These are phyloP conservation scores for Drosophila suzukii DNA, from an alignment of 1,140 invertebrate species.

Conservation along the genomic window DNA sequence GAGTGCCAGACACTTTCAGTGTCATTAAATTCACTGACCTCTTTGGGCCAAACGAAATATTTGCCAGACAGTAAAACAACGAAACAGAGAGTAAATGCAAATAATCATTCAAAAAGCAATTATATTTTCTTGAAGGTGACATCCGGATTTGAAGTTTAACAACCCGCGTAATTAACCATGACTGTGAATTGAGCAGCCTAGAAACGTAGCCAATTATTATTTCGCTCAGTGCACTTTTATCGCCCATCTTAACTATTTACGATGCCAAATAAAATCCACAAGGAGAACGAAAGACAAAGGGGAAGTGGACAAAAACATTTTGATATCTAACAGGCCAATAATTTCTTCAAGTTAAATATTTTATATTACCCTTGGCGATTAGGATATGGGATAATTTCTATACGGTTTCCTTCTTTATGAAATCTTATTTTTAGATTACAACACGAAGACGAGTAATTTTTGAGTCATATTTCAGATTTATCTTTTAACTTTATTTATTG, in stretches of 20 bases:
- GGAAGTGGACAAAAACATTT: neutral
- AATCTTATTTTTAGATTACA: too few species aligned
- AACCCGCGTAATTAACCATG: constrained; percentile 48
- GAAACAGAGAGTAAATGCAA: constrained; percentile 10
- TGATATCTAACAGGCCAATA: neutral
- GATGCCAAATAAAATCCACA: constrained; percentile 28
- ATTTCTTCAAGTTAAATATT: too few species aligned
- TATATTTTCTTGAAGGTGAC: constrained; percentile 44
- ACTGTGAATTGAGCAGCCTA: constrained; percentile 39
- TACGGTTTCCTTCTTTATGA: too few species aligned
- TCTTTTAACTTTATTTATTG: too few species aligned
- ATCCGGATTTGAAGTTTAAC: constrained; percentile 49
- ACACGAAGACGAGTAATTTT: too few species aligned
- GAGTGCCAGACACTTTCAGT: constrained; percentile 4
- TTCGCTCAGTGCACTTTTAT: constrained; percentile 60
- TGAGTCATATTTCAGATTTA: neutral
- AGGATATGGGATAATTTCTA: too few species aligned
- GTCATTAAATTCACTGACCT: constrained; percentile 26
- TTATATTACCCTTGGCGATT: too few species aligned
- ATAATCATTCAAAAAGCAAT: constrained; percentile 38
- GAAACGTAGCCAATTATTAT: constrained; percentile 17
- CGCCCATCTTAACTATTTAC: constrained; percentile 51
- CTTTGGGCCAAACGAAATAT: constrained; percentile 13
- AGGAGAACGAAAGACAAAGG: constrained; percentile 12
- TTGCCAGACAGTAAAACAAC: neutral